phyloP scores from a whole-genome alignment of 2,113 vertebrate genomes.

The Mustelus asterias region DNA sequence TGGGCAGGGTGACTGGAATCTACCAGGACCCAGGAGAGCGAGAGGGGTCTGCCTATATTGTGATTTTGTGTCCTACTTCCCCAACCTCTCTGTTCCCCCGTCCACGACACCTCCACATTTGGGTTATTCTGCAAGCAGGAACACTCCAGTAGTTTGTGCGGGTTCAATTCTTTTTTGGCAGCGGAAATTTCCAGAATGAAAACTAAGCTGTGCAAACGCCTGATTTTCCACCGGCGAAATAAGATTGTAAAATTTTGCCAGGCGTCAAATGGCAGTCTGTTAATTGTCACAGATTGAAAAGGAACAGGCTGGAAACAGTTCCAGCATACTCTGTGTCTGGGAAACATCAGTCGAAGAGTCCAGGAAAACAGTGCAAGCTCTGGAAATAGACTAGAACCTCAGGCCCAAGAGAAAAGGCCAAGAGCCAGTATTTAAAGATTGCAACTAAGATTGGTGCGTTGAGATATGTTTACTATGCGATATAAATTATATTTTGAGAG shows the following conservation, averaged over 20 bases:
- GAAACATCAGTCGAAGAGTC: not conserved
- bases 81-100: not conserved
- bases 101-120: not conserved
- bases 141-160: not conserved
- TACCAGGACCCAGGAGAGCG: not conserved
- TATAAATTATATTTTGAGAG: not conserved
- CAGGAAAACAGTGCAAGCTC: not conserved
- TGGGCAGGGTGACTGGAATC: not conserved
- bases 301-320: not conserved
- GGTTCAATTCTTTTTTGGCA: not conserved
- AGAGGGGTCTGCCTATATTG: not conserved
- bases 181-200: not conserved
- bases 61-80: not conserved
- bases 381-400: not conserved
- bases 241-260: not conserved
- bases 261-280: not conserved
- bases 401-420: not conserved
- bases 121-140: not conserved
- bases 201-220: not conserved
- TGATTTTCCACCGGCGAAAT: not conserved
- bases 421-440: not conserved
- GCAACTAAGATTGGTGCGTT: not conserved
- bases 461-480: not conserved
- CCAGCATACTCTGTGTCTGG: not conserved
- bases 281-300: conserved; percentile 6